These are phyloP conservation scores for Hartigia nigra DNA, from an alignment of 2,888 invertebrate genomes.

Conservation along the genomic window DNA sequence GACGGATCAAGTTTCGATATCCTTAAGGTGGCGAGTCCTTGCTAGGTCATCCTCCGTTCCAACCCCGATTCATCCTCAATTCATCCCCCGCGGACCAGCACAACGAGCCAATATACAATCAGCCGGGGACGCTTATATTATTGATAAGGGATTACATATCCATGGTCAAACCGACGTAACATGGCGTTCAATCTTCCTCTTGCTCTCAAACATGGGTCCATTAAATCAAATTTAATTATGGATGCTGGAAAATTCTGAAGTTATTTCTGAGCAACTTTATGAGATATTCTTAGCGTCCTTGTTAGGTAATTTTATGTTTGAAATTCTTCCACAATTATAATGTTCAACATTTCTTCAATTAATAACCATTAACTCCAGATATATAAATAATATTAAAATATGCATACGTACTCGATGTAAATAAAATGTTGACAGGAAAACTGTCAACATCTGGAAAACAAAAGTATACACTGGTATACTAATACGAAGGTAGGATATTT, in stretches of 20 bases:
- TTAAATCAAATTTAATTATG: background rate
- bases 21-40: background rate
- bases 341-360: background rate
- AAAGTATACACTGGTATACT: background rate
- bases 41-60: background rate
- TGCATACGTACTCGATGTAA: background rate
- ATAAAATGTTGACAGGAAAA: too few relatives aligned
- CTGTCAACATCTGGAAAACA: too few relatives aligned
- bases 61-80: background rate
- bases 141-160: slow-evolving; percentile 3
- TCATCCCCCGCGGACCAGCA: background rate
- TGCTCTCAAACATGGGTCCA: background rate
- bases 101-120: background rate
- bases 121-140: background rate
- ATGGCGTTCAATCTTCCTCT: background rate
- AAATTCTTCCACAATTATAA: background rate
- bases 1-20: background rate
- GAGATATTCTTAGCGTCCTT: background rate
- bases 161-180: background rate
- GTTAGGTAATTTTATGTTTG: background rate
- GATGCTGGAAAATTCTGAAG: background rate
- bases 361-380: background rate
- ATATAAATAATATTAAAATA: background rate
- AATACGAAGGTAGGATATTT: background rate
- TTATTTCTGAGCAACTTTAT: background rate